A percentile compares a stretch with the other conserved stretches of the same genome.
Evolutionary conservation across 2,113 vertebrate species (phyloP).

Genomic region (Etheostoma cragini): DNA sequence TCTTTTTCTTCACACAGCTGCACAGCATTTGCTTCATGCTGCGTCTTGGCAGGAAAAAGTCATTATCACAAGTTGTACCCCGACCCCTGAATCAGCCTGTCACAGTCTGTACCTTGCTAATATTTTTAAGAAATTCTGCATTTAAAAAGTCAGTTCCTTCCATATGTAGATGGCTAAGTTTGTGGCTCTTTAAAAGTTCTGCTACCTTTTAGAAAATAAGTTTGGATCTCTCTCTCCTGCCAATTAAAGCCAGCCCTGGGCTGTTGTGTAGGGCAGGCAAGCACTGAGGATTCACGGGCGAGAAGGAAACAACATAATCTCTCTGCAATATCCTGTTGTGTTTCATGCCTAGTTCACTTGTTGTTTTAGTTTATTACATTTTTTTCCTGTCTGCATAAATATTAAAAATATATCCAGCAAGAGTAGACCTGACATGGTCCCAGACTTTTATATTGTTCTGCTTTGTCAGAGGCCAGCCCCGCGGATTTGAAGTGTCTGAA

Average conservation of each 20-base stretch:
- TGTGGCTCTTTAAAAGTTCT: conserved; percentile 55
- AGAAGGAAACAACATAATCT: conserved; percentile 96
- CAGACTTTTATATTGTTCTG: conserved; percentile 88
- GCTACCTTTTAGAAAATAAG: conserved; percentile 55
- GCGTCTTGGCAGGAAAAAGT: conserved; percentile 81
- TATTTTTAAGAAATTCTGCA: conserved; percentile 55
- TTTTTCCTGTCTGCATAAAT: conserved; percentile 91
- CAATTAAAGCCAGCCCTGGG: conserved; percentile 76
- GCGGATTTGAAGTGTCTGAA: conserved; percentile 89
- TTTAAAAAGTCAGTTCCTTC: conserved; percentile 35
- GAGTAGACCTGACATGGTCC: conserved; percentile 87
- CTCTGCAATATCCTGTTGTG: conserved; percentile 99
- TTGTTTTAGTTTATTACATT: conserved; percentile 97
- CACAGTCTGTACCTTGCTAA: conserved; percentile 71
- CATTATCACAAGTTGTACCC: conserved; percentile 72
- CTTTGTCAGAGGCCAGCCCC: conserved; percentile 86
- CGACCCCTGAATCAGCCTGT: conserved; percentile 58
- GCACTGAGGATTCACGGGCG: conserved; percentile 79
- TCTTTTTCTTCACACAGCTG: conserved; percentile 83
- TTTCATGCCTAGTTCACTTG: conserved; percentile 91
- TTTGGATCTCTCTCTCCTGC: conserved; percentile 44
- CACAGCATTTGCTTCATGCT: conserved; percentile 85
- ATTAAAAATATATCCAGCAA: conserved; percentile 93
- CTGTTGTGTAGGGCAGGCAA: conserved; percentile 72
- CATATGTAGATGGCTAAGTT: conserved; percentile 53